These are phyloP conservation scores for Ciona savignyi DNA, from an alignment of 23 tunicate species.

Conservation along the genomic window DNA sequence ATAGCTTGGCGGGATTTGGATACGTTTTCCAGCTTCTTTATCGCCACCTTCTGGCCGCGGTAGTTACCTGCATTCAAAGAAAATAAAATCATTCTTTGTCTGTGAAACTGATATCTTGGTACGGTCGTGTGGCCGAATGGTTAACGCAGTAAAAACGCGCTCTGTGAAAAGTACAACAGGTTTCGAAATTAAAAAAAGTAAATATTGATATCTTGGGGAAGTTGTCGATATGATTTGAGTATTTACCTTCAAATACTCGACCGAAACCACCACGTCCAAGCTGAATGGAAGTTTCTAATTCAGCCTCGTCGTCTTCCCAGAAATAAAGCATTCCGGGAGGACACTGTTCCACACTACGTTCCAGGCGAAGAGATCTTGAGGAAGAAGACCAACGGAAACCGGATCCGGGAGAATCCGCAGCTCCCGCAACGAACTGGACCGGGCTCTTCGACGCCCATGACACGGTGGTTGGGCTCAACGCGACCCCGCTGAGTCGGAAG, in stretches of 20 bases:
- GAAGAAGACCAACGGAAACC: not conserved
- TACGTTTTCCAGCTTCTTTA: conserved; percentile 46
- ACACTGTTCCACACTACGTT: conserved; percentile 31
- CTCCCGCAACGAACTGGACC: not conserved
- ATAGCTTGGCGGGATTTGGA: conserved; percentile 43
- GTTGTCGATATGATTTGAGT: too few species aligned
- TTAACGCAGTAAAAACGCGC: too few species aligned
- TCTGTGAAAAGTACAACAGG: too few species aligned
- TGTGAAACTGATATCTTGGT: too few species aligned
- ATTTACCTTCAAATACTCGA: conserved; percentile 71
- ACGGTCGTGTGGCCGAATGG: too few species aligned
- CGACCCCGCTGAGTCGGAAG: conserved; percentile 46
- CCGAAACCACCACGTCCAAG: conserved; percentile 83
- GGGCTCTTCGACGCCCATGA: conserved; percentile 73
- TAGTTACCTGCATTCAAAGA: conserved; percentile 32
- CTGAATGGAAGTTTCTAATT: conserved; percentile 31
- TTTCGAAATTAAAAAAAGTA: too few species aligned
- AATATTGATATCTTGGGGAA: too few species aligned
- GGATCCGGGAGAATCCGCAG: not conserved
- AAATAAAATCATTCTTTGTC: too few species aligned
- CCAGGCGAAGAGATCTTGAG: not conserved
- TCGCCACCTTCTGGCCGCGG: conserved; percentile 68
- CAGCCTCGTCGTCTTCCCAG: conserved; percentile 67
- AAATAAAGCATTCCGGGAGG: conserved; percentile 68
- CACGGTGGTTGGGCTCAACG: conserved; percentile 73